phyloP scores from a whole-genome alignment of 2,888 invertebrate species.

The Patella ulyssiponensis region DNA sequence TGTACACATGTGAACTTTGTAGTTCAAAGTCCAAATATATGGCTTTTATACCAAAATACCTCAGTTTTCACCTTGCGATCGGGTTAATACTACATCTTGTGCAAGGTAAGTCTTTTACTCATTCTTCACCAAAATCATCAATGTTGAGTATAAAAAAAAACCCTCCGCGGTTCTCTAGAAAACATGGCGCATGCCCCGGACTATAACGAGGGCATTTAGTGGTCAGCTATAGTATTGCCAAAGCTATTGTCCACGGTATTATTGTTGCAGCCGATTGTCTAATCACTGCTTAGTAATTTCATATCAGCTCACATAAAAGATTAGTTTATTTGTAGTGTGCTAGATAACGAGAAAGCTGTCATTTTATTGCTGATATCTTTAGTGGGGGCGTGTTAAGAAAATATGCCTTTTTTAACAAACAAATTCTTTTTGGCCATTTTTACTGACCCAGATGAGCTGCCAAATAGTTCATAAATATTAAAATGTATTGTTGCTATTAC shows the following conservation, averaged over 20 bases:
- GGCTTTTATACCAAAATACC: slow-evolving; percentile 13
- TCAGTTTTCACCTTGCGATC: slow-evolving; percentile 9
- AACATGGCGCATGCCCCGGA: slow-evolving; percentile 13
- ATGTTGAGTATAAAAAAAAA: slow-evolving; percentile 8
- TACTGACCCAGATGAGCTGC: no score
- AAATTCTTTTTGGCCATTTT: no score
- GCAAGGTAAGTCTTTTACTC: neutral
- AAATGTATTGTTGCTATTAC: no score
- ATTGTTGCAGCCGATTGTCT: no score
- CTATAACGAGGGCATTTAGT: slow-evolving; percentile 11
- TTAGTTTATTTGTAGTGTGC: neutral
- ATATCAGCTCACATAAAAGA: no score
- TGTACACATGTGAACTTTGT: slow-evolving; percentile 9
- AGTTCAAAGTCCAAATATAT: slow-evolving; percentile 13
- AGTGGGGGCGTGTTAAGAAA: slow-evolving; percentile 9
- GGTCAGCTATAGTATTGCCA: neutral
- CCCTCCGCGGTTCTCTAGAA: slow-evolving; percentile 10
- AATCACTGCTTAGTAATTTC: no score
- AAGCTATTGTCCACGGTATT: no score
- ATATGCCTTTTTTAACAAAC: neutral
- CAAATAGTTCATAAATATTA: no score
- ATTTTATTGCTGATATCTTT: neutral
- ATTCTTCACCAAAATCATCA: neutral
- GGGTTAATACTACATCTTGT: slow-evolving; percentile 6
- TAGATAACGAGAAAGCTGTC: neutral